These are phyloP conservation scores for Dasyornis broadbenti DNA, from an alignment of 2,113 vertebrate genomes.

Conservation along the genomic window DNA sequence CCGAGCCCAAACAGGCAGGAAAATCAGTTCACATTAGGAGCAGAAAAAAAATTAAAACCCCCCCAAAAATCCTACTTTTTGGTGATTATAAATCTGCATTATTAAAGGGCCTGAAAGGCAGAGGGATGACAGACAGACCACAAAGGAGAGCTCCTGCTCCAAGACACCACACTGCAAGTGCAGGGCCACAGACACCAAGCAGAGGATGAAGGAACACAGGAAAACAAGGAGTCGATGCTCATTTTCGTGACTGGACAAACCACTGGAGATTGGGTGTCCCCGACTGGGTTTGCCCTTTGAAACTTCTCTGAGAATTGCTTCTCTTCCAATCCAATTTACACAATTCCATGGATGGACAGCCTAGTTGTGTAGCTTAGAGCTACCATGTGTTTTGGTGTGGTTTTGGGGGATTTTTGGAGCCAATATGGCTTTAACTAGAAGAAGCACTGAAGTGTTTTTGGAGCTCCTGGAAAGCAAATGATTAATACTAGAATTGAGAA, in stretches of 20 bases:
- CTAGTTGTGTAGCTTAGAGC: background rate
- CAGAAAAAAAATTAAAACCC: background rate
- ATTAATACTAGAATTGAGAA: background rate
- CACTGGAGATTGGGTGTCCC: background rate
- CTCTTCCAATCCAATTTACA: background rate
- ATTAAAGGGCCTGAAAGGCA: background rate
- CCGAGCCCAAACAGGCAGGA: background rate
- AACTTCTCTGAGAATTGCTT: background rate
- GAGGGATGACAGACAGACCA: background rate
- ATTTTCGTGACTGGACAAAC: background rate
- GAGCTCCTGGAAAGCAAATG: background rate
- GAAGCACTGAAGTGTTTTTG: background rate
- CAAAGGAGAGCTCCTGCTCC: background rate
- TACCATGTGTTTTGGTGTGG: background rate
- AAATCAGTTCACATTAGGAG: background rate
- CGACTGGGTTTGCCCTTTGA: background rate
- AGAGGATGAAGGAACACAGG: rapidly evolving
- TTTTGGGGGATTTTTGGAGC: background rate
- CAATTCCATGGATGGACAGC: background rate
- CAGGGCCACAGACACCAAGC: background rate
- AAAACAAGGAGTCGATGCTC: background rate
- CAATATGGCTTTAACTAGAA: background rate
- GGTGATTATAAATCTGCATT: background rate
- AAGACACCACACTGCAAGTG: background rate
- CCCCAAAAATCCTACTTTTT: background rate